These are phyloP conservation scores for Exephanes ischioxanthus DNA, from an alignment of 2,888 invertebrate genomes.

Conservation along the genomic window DNA sequence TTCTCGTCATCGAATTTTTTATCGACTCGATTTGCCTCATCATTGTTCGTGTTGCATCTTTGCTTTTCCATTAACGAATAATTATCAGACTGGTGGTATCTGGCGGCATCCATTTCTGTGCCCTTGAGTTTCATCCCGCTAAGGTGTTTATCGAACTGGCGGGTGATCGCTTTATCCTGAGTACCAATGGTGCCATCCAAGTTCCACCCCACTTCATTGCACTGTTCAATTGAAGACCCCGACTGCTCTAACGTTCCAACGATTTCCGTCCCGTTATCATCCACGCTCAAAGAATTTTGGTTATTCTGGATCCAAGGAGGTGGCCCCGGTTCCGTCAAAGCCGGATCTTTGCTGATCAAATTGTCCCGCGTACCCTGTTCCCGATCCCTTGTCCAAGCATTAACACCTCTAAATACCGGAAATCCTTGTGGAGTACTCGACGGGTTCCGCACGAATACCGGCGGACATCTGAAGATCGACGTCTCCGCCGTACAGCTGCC, in stretches of 20 bases:
- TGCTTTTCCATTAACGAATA: neutral
- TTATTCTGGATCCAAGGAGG: slow-evolving; percentile 33
- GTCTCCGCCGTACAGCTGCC: slow-evolving; percentile 9
- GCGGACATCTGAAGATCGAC: slow-evolving; percentile 32
- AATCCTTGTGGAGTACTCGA: neutral
- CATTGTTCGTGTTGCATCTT: neutral
- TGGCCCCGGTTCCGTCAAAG: slow-evolving; percentile 22
- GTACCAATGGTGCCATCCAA: slow-evolving; percentile 17
- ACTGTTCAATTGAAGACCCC: neutral
- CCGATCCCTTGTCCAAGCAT: neutral
- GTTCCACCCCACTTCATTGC: slow-evolving; percentile 16
- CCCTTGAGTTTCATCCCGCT: neutral
- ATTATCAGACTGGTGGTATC: neutral
- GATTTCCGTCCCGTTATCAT: neutral
- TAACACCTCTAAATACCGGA: neutral
- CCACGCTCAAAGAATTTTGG: neutral
- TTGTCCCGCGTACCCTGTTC: neutral
- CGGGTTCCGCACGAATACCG: neutral
- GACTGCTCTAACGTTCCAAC: neutral
- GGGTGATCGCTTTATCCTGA: neutral
- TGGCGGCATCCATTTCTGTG: neutral
- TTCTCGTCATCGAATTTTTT: neutral
- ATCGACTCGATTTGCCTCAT: neutral
- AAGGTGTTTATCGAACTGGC: neutral
- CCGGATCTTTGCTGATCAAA: slow-evolving; percentile 21